Evolutionary conservation across 2,797 vertebrate genomes (phyloP).

Genomic region (Tapera naevia): DNA sequence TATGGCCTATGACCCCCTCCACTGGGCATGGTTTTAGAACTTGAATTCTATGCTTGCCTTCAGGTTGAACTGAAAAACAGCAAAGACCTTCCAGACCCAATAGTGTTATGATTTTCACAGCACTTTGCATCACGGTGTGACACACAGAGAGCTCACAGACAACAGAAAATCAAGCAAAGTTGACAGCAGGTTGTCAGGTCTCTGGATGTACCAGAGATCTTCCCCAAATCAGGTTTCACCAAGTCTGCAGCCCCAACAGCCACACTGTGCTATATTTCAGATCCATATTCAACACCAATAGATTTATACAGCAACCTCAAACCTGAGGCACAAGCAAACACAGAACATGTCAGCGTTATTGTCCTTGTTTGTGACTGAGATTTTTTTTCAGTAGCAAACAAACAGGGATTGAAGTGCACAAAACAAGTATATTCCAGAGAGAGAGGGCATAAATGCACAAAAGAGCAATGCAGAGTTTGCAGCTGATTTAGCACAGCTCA

Average conservation of each 20-base stretch:
- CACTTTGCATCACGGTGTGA: not conserved
- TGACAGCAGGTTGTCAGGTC: not conserved
- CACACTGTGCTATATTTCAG: not conserved
- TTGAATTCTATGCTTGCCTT: not conserved
- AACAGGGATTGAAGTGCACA: not conserved
- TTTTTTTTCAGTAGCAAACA: not conserved
- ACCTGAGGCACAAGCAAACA: not conserved
- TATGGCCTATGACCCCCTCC: not conserved
- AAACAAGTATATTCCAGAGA: not conserved
- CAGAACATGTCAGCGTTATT: not conserved
- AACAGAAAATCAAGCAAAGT: not conserved
- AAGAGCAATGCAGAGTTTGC: slow-evolving; percentile 11
- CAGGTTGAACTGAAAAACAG: not conserved
- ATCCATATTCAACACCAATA: fast-evolving
- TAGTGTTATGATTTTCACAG: not conserved
- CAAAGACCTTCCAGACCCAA: not conserved
- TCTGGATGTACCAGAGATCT: not conserved
- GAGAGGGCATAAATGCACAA: not conserved
- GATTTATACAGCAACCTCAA: not conserved
- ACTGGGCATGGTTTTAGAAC: not conserved
- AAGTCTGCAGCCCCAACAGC: not conserved
- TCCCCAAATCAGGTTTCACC: not conserved
- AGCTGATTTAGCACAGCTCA: slow-evolving; percentile 48
- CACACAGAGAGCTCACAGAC: not conserved
- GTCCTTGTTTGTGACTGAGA: not conserved